These are phyloP conservation scores for Halcyon badia DNA, from an alignment of 2,797 vertebrate genomes.

Conservation along the genomic window DNA sequence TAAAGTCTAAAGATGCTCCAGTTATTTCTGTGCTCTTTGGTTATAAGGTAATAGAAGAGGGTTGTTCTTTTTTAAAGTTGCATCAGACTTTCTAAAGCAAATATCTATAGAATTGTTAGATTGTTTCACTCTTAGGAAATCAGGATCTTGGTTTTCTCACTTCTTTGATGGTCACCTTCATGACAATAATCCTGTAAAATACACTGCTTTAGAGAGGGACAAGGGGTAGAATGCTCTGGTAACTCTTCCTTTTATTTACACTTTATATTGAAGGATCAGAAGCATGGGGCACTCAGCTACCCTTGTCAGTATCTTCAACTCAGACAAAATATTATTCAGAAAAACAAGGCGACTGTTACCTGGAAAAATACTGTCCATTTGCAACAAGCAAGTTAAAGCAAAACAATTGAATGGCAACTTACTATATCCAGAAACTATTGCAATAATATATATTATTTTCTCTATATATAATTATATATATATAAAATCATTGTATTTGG, in stretches of 20 bases:
- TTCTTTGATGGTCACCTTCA: neutral
- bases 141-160: neutral
- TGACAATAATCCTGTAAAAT: neutral
- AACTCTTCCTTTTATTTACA: neutral
- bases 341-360: neutral
- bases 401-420: neutral
- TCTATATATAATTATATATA: no score
- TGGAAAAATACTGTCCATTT: neutral
- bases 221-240: neutral
- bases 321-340: neutral
- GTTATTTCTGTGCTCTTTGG: neutral
- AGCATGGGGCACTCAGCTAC: neutral
- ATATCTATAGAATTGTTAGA: neutral
- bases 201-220: neutral
- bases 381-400: neutral
- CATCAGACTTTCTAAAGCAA: neutral
- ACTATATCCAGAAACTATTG: neutral
- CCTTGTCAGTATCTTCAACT: neutral
- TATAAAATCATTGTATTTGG: neutral
- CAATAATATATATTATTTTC: neutral
- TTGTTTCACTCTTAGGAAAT: neutral
- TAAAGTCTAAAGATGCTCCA: neutral
- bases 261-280: constrained; percentile 6
- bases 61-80: neutral
- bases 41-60: neutral